Evolutionary conservation across 2,797 vertebrate genomes (phyloP), one percentile per base, ranked within the genome.

Genomic region (Sitta carolinensis): DNA sequence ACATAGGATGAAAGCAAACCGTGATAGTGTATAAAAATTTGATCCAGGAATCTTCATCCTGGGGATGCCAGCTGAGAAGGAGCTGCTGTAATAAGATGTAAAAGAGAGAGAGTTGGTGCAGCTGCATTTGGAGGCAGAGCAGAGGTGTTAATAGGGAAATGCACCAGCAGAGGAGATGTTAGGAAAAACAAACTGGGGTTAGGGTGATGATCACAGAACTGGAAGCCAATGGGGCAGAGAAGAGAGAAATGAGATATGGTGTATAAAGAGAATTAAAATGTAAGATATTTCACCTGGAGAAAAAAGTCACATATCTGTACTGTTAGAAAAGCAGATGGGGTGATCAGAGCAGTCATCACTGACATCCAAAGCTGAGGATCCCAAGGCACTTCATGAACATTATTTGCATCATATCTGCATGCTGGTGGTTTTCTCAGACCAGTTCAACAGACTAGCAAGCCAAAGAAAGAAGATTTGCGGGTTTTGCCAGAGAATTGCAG

Each of bases 101-200:
- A 83, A 93, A 91, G 87, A 76, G 84, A 88, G 21, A 34, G 77
- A 88, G 59, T 27, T 75, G 90, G 84, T 85, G 96, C 95, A 96
- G 96, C 93, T 87, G 74, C 76, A 81, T 84, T 91, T 18, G 10
- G 74, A 89, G 82, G 89, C 59, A 84, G 64, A 75, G 25, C 45
- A 84, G 90, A 89, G 73, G 89, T 91, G 88, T 86, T 94, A 90
- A 94, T 77, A 91, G 87, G 48, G 58, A 95, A 79, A 94, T 16
- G 30, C 76, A 95, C 16, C 62, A 87, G 84, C 64, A 94, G 62
- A 93, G 51, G 80, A 92, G 52, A 90, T 66, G 47, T 45, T 84
- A 63, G 63, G 32, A 89, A 80, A 95, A 95, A 93, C 50, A 93
- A 88, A 94, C 55, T 74, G 16, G 57, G 63, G 72, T 89, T 88